A percentile compares a stretch with the other conserved stretches of the same genome.
Conservation (phyloP, 37 sponge, comb jelly and placozoan genomes). For the Aphrocallistes beatrix region DNA sequence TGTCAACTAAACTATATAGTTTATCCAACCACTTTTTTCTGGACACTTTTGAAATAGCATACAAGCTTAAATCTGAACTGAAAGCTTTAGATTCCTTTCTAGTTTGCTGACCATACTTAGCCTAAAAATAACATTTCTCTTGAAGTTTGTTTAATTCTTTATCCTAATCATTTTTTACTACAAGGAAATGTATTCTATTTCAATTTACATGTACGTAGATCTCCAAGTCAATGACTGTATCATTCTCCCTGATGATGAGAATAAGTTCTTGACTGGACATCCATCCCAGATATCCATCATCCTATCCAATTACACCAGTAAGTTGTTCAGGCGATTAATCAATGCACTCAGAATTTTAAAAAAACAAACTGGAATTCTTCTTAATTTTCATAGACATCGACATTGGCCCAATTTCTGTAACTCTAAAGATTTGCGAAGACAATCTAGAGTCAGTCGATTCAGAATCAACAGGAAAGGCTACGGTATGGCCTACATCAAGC, state of each 20-base stretch:
- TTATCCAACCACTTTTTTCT: too few relatives aligned
- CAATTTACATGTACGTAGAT: too few relatives aligned
- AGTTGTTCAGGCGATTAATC: neutral
- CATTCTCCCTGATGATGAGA: neutral
- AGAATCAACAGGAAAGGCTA: conserved; percentile 6
- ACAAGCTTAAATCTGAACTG: too few relatives aligned
- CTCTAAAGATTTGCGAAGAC: neutral
- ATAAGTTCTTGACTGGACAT: neutral
- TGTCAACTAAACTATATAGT: too few relatives aligned
- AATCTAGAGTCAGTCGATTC: neutral
- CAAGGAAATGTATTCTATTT: too few relatives aligned
- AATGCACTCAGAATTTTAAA: neutral
- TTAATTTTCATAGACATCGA: neutral
- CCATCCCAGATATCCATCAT: neutral
- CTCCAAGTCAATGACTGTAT: neutral
- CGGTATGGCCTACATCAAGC: neutral
- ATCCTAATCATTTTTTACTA: too few relatives aligned
- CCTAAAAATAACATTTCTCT: too few relatives aligned
- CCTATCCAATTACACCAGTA: neutral
- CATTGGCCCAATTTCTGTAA: neutral
- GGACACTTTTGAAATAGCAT: too few relatives aligned
- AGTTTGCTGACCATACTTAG: too few relatives aligned
- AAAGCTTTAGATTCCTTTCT: too few relatives aligned
- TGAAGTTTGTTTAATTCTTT: too few relatives aligned
- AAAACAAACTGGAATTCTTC: neutral